These are phyloP conservation scores for Gasterosteus aculeatus DNA, from an alignment of 2,113 vertebrate genomes.

Conservation along the genomic window DNA sequence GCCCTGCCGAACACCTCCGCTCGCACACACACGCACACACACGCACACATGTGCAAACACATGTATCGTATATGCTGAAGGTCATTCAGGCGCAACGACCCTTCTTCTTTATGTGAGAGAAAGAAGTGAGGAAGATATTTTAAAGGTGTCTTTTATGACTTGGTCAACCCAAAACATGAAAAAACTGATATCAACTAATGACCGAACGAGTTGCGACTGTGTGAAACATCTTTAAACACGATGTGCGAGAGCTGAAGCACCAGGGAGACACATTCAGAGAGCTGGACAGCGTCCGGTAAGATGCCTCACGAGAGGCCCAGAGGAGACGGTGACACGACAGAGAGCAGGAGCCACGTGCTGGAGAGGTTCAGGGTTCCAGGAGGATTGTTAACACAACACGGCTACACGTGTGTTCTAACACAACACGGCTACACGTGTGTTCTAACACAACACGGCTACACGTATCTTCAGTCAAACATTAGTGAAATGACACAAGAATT, in stretches of 20 bases:
- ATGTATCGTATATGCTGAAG: not conserved
- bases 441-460: constrained; percentile 49
- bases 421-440: constrained; percentile 51
- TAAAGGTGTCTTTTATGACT: constrained; percentile 2
- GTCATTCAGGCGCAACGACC: constrained; percentile 1
- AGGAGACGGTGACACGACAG: constrained; percentile 50
- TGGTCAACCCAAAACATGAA: constrained; percentile 34
- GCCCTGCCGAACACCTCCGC: constrained; percentile 51
- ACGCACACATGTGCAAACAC: constrained; percentile 5
- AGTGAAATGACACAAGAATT: constrained; percentile 64
- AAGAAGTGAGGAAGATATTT: not conserved
- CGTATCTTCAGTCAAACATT: constrained; percentile 73
- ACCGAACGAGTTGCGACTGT: constrained; percentile 15
- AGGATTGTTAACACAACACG: constrained; percentile 50
- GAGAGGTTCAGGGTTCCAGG: constrained; percentile 59
- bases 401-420: constrained; percentile 62
- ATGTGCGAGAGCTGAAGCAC: constrained; percentile 51
- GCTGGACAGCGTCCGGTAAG: constrained; percentile 69
- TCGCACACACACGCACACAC: not conserved
- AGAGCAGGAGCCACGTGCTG: constrained; percentile 56
- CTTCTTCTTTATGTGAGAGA: too few relatives aligned
- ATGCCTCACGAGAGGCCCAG: constrained; percentile 50
- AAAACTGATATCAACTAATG: constrained; percentile 42
- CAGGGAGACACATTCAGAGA: constrained; percentile 52
- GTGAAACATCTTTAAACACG: constrained; percentile 32